A percentile compares a stretch with the other conserved stretches of the same genome.
These are phyloP conservation scores for Sycophila texana DNA, from an alignment of 2,888 invertebrate genomes.

Conservation along the genomic window DNA sequence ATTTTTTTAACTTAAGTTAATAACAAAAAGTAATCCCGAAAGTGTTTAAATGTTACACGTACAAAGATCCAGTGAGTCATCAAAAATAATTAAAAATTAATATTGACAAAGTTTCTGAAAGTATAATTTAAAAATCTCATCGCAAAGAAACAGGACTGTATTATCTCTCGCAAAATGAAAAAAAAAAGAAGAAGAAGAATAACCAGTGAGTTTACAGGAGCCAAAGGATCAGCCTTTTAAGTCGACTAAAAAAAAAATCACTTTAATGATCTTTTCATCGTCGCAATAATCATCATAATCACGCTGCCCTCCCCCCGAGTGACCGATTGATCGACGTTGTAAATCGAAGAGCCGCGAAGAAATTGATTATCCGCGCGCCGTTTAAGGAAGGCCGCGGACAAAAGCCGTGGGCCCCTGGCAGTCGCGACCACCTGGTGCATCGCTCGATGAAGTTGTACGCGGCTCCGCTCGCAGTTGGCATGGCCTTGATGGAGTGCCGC, in stretches of 20 bases:
- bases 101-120: too few species aligned
- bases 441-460: slow-evolving; percentile 39
- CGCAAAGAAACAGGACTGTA: too few species aligned
- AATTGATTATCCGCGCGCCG: slow-evolving; percentile 39
- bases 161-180: background rate
- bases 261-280: slow-evolving; percentile 20
- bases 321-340: slow-evolving; percentile 13
- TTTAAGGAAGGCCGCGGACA: slow-evolving; percentile 20
- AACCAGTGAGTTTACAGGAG: too few species aligned
- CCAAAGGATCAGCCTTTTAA: too few species aligned
- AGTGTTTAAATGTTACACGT: too few species aligned
- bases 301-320: background rate
- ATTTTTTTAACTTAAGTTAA: too few species aligned
- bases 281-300: background rate
- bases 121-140: too few species aligned
- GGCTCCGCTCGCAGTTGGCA: background rate
- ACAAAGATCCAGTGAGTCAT: too few species aligned
- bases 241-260: background rate
- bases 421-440: slow-evolving; percentile 46
- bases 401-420: background rate
- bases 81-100: too few species aligned
- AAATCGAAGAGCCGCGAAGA: slow-evolving; percentile 31
- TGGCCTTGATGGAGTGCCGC: slow-evolving; percentile 30
- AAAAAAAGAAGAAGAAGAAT: background rate
- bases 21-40: too few species aligned